Base-by-base conservation (phyloP, 2,888 invertebrate species). In the Hofmannophila pseudospretella region DNA sequence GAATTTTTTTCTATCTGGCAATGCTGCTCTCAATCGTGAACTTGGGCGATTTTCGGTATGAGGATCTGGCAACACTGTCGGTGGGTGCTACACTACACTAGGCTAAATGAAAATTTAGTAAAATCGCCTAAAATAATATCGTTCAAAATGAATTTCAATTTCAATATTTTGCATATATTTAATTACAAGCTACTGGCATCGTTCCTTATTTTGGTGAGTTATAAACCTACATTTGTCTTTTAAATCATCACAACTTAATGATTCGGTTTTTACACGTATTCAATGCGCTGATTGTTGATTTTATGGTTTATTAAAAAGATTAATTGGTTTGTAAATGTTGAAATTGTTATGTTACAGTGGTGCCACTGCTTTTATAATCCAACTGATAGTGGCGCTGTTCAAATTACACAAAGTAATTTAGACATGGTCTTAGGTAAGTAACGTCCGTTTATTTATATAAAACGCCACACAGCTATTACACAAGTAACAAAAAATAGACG, bases 361-460 rank as follows among this genome's bases (percentile, higher is more conserved):
- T 85, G 81, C 60, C 84, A 85, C 66, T 72, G 77, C 72, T 92
- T 93, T 82, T 92, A 92, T 73, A 93, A 92, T 70, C 93, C 93
- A 49, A 92, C 92, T 48, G 90, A 93, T 84, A 93, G 93, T 76
- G 95, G 94, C 41, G 95, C 96, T 47, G 91, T 95, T 37, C 90
- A 94, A 70, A 89, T 97, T 66, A 94, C 92, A 47, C 89, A 91
- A 76, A 89, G 91, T 70, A 95, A 94, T 85, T 90, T 96, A 86
- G 95, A 95, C 85, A 92, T 92, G 90, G 92, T 92, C 49, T 88
- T 96, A 89, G 94, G 96, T 95, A 82, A 90, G 89, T 65, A 42
- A 33, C 7, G n/a, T 4, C 11, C 1, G 1, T 12, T 16, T 16
- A 16, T 16, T 16, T 16, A 5, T 16, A 16, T n/a, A n/a, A n/a